Evolutionary conservation across 2,888 invertebrate species (phyloP).

Genomic region (Ornithoptera priamus): DNA sequence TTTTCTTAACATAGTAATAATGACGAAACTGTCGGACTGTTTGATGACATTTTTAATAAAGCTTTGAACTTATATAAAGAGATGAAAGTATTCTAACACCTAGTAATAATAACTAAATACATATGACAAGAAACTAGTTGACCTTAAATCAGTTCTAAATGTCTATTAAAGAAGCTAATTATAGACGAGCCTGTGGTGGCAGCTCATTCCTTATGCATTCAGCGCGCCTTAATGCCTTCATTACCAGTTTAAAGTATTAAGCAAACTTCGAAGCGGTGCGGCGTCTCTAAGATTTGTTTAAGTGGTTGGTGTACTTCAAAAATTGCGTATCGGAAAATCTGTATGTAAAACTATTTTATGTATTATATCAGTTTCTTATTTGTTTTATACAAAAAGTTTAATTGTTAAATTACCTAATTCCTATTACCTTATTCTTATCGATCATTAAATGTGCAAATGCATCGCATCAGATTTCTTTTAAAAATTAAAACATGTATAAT

Average conservation of each 20-base stretch:
- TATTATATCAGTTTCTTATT: neutral
- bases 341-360: conserved; percentile 44
- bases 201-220: conserved; percentile 74
- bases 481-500: conserved; percentile 3
- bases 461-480: neutral
- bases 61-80: neutral
- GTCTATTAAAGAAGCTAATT: conserved; percentile 59
- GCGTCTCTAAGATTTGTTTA: conserved; percentile 66
- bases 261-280: conserved; percentile 66
- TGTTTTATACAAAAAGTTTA: neutral
- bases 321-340: conserved; percentile 44
- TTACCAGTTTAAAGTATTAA: conserved; percentile 79
- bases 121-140: neutral
- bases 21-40: neutral
- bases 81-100: neutral
- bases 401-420: neutral
- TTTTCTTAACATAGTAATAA: neutral
- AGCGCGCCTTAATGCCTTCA: conserved; percentile 75
- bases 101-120: neutral
- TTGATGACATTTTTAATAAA: neutral
- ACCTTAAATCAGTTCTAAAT: conserved; percentile 29
- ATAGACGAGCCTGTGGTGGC: conserved; percentile 59
- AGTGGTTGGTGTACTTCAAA: conserved; percentile 49
- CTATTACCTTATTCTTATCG: neutral
- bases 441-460: neutral